These are phyloP conservation scores for Pseudochirops cupreus DNA, from an alignment of 2,797 vertebrate species.

Conservation along the genomic window DNA sequence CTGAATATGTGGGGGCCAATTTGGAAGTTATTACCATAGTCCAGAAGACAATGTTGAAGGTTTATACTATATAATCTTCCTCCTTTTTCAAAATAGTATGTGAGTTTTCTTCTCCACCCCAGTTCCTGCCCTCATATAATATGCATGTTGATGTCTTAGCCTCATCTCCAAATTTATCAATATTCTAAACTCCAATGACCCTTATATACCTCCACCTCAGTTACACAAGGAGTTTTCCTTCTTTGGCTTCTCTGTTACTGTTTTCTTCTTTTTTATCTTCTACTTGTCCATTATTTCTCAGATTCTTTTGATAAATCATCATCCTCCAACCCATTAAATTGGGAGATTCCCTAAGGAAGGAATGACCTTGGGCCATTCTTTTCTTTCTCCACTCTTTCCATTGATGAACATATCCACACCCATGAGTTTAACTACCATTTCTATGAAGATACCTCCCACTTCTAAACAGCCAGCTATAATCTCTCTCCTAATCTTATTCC, in stretches of 20 bases:
- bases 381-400: not conserved
- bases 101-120: not conserved
- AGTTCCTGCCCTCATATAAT: not conserved
- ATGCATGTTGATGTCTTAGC: not conserved
- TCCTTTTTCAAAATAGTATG: not conserved
- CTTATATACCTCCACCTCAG: not conserved
- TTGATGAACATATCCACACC: not conserved
- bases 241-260: not conserved
- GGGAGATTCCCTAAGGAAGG: not conserved
- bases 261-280: not conserved
- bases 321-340: not conserved
- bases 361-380: not conserved
- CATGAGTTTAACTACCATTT: not conserved
- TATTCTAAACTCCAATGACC: not conserved
- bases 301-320: not conserved
- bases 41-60: not conserved
- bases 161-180: not conserved
- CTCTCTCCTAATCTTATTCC: not conserved
- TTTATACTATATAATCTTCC: not conserved
- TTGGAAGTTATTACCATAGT: not conserved
- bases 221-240: not conserved
- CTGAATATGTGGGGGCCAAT: not conserved
- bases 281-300: not conserved
- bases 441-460: too few species aligned
- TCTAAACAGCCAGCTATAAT: not conserved